Evolutionary conservation across 1,140 invertebrate genomes (phyloP), one percentile per base, ranked within the genome.

Genomic region (Cotesia glomerata): DNA sequence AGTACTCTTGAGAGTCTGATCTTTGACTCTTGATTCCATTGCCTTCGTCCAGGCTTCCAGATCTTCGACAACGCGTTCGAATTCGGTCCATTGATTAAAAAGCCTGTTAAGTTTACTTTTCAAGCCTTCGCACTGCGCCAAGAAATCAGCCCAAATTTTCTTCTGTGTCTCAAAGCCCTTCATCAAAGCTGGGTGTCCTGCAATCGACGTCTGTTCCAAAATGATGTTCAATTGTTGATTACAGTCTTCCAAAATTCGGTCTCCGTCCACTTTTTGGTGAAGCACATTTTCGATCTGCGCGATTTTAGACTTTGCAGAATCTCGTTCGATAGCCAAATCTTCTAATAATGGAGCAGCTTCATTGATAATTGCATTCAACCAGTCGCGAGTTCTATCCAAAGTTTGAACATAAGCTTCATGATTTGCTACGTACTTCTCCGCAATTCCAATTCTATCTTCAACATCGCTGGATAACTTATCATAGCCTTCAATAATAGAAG

Each of bases 1-100:
- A 5, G 92, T 95, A 80, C 91, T 95, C 82, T 95, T 96, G 4
- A 98, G 88, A 76, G 94, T 95, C 85, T 96, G 94, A 84, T 98
- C 96, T 85, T 95, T 95, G 0, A 97, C 89, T 81, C 94, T 90
- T 59, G 88, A 88, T 88, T 98, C 96, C 80, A 94, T 93, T 52
- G 92, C 89, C 79, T 95, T 94, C 13, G 96, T 87, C 96, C 96
- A 98, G 58, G 89, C 87, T 77, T 93, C 93, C 1, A 98, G 86
- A 73, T 88, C 88, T 69, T 96, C 93, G 49, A 96, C 89, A 3
- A 92, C 88, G 26, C 91, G 90, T 80, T 95, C 93, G 73, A 95
- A 95, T 80, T 95, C 91, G 52, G 92, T 92, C 90, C 94, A 94
- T 79, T 94, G 91, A 71, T 90, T 91, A 77, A 92, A 92, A 45